Conservation (phyloP, 2,888 invertebrate genomes). For the Melitaea athalia region DNA sequence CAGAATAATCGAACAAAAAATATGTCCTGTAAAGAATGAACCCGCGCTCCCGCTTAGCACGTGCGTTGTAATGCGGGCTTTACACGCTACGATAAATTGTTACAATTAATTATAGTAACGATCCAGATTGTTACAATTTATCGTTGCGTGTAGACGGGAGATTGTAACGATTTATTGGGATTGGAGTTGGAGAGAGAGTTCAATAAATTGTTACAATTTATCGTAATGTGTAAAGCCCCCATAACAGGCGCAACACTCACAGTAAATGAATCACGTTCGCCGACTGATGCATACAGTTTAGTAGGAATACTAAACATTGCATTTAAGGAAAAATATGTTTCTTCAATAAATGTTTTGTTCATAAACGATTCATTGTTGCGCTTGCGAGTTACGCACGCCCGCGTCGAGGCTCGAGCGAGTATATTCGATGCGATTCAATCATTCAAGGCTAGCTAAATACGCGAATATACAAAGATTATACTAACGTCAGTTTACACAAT, state of each 20-base stretch:
- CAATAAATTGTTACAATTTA: no score
- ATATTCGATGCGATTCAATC: conserved; percentile 24
- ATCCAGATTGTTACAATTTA: no score
- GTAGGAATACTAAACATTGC: conserved; percentile 13
- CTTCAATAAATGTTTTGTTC: conserved; percentile 47
- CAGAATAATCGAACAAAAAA: conserved; percentile 1
- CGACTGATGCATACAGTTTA: conserved; percentile 7
- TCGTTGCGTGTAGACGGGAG: no score
- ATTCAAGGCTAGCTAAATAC: conserved; percentile 40
- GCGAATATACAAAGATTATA: conserved; percentile 34
- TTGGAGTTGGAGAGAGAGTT: no score
- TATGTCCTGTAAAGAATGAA: not conserved
- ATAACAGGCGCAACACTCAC: conserved; percentile 1
- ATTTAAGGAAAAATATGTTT: conserved; percentile 36
- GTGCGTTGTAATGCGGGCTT: conserved; percentile 5
- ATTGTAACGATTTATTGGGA: no score
- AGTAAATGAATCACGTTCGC: conserved; percentile 20
- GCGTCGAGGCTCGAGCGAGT: conserved; percentile 19
- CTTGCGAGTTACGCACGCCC: conserved; percentile 2
- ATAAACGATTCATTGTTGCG: conserved; percentile 38
- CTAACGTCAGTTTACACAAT: conserved; percentile 41
- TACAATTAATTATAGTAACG: no score
- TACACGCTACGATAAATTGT: no score
- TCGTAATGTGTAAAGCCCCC: no score
- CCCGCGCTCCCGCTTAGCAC: not conserved